A percentile compares a stretch with the other conserved stretches of the same genome.
Evolutionary conservation across 2,888 invertebrate species (phyloP).

Genomic region (Lamproptera curius): DNA sequence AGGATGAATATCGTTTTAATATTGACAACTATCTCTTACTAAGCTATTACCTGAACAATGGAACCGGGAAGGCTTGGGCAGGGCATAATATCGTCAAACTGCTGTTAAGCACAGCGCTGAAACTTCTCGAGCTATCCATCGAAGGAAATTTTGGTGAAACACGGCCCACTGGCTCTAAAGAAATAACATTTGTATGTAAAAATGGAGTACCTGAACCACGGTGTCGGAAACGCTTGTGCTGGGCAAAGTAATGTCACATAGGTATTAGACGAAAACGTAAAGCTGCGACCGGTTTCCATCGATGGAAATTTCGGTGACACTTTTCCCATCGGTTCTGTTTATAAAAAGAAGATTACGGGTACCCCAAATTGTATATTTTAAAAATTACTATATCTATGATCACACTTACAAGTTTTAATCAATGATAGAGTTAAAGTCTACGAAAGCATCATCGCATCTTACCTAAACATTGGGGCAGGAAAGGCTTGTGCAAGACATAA

Average conservation of each 20-base stretch:
- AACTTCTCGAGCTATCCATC: constrained; percentile 81
- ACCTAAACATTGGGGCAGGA: constrained; percentile 86
- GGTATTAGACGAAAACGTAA: constrained; percentile 63
- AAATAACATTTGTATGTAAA: constrained; percentile 40
- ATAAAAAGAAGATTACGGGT: constrained; percentile 34
- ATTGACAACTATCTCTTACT: constrained; percentile 18
- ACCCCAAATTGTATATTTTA: constrained; percentile 4
- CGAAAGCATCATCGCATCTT: constrained; percentile 39
- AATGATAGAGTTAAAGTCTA: background rate
- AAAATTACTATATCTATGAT: background rate
- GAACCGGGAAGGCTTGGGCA: constrained; percentile 87
- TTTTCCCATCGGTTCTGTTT: constrained; percentile 88
- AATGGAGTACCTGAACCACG: constrained; percentile 82
- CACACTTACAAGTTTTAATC: background rate
- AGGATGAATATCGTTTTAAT: constrained; percentile 30
- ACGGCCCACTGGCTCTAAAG: constrained; percentile 80
- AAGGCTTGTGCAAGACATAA: constrained; percentile 83
- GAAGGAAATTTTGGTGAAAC: constrained; percentile 80
- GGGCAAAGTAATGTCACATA: constrained; percentile 82
- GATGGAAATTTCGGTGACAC: constrained; percentile 83
- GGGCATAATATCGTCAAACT: constrained; percentile 84
- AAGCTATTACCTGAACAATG: constrained; percentile 81
- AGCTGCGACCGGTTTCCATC: constrained; percentile 71
- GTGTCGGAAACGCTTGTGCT: constrained; percentile 85
- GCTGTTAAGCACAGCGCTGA: constrained; percentile 68